These are phyloP conservation scores for Grammatotria lemairii DNA, from an alignment of 2,113 vertebrate species.

Conservation along the genomic window DNA sequence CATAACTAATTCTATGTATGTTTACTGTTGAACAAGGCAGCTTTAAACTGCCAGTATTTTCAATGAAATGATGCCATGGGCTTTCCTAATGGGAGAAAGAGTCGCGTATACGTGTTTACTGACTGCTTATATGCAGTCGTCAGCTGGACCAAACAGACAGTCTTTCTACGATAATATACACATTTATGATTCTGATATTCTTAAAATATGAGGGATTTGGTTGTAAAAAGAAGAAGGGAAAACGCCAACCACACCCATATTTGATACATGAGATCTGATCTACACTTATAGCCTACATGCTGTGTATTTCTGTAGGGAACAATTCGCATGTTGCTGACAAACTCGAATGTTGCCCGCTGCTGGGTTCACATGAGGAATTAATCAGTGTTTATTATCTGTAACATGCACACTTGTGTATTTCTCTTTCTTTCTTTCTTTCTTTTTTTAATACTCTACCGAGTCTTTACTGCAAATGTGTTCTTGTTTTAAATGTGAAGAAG, in stretches of 20 bases:
- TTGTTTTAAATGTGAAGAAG: slow-evolving; percentile 33
- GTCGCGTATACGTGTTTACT: slow-evolving; percentile 39
- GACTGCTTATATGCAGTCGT: slow-evolving; percentile 13
- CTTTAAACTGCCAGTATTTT: background rate
- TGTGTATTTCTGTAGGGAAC: background rate
- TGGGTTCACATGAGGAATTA: slow-evolving; percentile 44
- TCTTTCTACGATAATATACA: background rate
- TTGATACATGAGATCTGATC: background rate
- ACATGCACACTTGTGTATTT: slow-evolving; percentile 41
- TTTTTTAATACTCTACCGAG: background rate
- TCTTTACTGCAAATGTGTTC: slow-evolving; percentile 34
- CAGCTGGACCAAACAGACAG: slow-evolving; percentile 8
- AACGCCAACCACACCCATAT: background rate
- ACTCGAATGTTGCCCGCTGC: slow-evolving; percentile 58
- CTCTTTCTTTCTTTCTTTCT: slow-evolving; percentile 12
- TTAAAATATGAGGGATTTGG: background rate
- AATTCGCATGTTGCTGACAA: slow-evolving; percentile 65
- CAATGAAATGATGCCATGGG: background rate
- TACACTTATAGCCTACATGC: background rate
- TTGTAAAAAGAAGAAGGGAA: background rate
- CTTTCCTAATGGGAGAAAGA: background rate
- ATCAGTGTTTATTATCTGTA: slow-evolving; percentile 36
- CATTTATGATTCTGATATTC: background rate
- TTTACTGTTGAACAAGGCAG: background rate
- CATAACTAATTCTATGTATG: background rate